phyloP scores from a whole-genome alignment of 2,113 vertebrate genomes.

The Baryphthengus martii region DNA sequence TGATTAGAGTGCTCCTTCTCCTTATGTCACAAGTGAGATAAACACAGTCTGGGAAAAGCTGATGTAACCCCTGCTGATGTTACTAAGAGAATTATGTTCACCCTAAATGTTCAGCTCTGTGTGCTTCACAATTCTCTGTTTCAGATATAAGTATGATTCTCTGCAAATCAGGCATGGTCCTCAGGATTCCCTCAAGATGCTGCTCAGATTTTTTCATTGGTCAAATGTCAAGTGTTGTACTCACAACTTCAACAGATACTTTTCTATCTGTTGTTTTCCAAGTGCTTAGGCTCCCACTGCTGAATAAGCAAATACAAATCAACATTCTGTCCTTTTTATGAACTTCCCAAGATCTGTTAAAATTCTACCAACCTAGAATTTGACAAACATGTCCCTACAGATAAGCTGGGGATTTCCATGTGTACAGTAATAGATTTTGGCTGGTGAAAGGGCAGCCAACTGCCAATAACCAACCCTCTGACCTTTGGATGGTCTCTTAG shows the following conservation, averaged over 20 bases:
- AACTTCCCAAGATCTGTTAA: background rate
- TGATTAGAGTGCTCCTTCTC: background rate
- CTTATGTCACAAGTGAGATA: background rate
- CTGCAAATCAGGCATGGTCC: background rate
- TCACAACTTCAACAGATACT: background rate
- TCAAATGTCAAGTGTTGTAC: background rate
- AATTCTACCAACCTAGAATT: background rate
- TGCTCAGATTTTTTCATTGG: background rate
- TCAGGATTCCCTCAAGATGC: background rate
- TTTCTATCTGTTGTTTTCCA: background rate
- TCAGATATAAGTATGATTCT: background rate
- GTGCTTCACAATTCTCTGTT: background rate
- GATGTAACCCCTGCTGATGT: background rate
- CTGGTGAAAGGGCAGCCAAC: slow-evolving; percentile 33
- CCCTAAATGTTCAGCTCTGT: background rate
- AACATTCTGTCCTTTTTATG: background rate
- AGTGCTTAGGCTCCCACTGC: background rate
- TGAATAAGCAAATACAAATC: background rate
- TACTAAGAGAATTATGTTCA: background rate
- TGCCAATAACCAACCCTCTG: slow-evolving; percentile 60
- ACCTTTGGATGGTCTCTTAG: slow-evolving; percentile 72
- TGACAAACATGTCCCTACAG: background rate
- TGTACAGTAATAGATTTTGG: slow-evolving; percentile 72
- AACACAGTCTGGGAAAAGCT: background rate
- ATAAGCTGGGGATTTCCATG: slow-evolving; percentile 73